These are phyloP conservation scores for Leucoraja ocellata DNA, from an alignment of 2,797 vertebrate species.

Conservation along the genomic window DNA sequence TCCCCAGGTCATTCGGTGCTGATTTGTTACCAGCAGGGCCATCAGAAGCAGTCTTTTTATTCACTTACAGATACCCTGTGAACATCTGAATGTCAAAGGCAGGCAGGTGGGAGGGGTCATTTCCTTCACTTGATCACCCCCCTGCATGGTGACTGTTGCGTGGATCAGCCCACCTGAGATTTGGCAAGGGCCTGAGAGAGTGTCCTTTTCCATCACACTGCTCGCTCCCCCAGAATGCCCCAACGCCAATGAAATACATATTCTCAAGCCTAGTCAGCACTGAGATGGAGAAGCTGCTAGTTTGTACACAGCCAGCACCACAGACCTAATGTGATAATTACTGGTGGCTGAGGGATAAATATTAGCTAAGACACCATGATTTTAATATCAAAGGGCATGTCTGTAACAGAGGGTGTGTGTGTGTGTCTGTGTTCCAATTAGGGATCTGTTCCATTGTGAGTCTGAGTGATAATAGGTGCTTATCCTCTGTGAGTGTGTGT, in stretches of 20 bases:
- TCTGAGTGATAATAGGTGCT: too few species aligned
- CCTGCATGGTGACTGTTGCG: too few species aligned
- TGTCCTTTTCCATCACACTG: not conserved
- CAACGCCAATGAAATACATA: not conserved
- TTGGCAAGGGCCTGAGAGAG: not conserved
- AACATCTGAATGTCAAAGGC: not conserved
- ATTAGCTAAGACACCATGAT: not conserved
- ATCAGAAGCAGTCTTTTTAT: not conserved
- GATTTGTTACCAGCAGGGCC: not conserved
- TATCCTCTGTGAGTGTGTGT: too few species aligned
- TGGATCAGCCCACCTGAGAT: not conserved
- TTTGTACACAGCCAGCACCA: not conserved
- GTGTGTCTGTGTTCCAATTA: not conserved
- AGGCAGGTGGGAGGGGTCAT: not conserved
- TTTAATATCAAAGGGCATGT: too few species aligned
- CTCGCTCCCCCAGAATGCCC: not conserved
- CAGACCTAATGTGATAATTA: not conserved
- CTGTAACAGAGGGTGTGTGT: not conserved
- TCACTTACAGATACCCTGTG: not conserved
- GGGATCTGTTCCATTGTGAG: too few species aligned
- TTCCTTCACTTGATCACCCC: not conserved
- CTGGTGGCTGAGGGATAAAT: not conserved
- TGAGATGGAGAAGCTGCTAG: not conserved
- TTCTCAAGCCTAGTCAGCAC: not conserved
- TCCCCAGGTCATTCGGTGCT: not conserved